Evolutionary conservation across 2,888 invertebrate genomes (phyloP).

Genomic region (Drosophila subsilvestris): DNA sequence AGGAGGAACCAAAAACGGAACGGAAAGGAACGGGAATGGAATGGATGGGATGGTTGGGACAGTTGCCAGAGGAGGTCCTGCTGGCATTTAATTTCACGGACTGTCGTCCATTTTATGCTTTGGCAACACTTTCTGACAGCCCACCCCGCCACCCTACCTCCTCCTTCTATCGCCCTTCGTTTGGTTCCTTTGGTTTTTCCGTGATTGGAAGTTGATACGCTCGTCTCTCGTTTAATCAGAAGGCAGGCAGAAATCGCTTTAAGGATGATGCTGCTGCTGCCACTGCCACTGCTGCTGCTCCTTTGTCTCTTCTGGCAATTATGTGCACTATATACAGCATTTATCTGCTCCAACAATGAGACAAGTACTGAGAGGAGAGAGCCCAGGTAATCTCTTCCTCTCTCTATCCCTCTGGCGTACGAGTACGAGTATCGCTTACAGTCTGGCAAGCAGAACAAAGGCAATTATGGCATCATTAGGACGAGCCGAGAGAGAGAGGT

Average conservation of each 20-base stretch:
- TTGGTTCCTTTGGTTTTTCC: not conserved
- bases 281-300: conserved; percentile 15
- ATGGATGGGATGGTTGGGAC: not conserved
- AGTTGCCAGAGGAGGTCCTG: conserved; percentile 64
- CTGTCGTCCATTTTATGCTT: conserved; percentile 77
- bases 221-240: conserved; percentile 35
- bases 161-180: not conserved
- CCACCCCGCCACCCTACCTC: no score
- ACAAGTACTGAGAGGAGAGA: conserved; percentile 23
- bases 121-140: conserved; percentile 74
- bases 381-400: not conserved
- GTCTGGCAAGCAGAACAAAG: conserved; percentile 55
- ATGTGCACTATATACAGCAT: conserved; percentile 55
- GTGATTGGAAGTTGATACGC: conserved; percentile 50
- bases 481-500: conserved; percentile 19
- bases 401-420: not conserved
- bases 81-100: conserved; percentile 79
- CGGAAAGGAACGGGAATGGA: conserved; percentile 7
- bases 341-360: conserved; percentile 55
- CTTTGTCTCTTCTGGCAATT: conserved; percentile 55
- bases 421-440: conserved; percentile 57
- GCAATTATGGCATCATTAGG: conserved; percentile 71
- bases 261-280: conserved; percentile 36
- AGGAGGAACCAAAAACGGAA: not conserved
- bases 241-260: conserved; percentile 33